Percentiles rank a stretch among this genome's conserved stretches.
Conservation (phyloP, 2,797 vertebrate species). For the Tapirus indicus region DNA sequence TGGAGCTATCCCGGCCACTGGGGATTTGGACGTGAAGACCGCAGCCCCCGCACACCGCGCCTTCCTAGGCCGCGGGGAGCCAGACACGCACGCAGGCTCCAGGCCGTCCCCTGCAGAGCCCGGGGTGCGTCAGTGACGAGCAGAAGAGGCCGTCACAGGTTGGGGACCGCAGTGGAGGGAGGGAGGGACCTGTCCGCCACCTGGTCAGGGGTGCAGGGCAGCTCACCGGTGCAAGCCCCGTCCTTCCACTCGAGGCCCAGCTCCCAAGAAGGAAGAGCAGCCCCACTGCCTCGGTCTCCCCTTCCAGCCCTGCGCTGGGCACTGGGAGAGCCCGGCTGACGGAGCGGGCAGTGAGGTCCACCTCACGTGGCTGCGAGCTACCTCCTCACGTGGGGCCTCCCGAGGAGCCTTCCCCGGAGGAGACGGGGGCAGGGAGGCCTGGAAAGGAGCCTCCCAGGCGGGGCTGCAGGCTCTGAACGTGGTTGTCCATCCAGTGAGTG, state of each 20-base stretch:
- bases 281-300: fast-evolving
- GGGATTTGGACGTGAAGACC: too few relatives aligned
- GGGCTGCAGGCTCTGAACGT: too few relatives aligned
- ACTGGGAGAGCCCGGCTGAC: background rate
- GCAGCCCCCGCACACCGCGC: background rate
- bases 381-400: background rate
- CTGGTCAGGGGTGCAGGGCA: background rate
- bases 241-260: background rate
- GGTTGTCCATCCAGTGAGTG: fast-evolving
- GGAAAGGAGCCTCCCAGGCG: background rate
- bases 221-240: background rate
- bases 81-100: background rate
- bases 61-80: background rate
- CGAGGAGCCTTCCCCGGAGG: fast-evolving
- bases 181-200: too few relatives aligned
- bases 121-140: background rate
- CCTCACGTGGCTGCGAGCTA: background rate
- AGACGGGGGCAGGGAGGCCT: background rate
- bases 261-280: background rate
- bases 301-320: fast-evolving
- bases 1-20: too few relatives aligned
- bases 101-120: background rate
- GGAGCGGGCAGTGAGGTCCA: background rate
- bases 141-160: background rate
- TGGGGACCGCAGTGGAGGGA: background rate